phyloP scores from a whole-genome alignment of 1,140 invertebrate species.

The Diabrotica undecimpunctata region DNA sequence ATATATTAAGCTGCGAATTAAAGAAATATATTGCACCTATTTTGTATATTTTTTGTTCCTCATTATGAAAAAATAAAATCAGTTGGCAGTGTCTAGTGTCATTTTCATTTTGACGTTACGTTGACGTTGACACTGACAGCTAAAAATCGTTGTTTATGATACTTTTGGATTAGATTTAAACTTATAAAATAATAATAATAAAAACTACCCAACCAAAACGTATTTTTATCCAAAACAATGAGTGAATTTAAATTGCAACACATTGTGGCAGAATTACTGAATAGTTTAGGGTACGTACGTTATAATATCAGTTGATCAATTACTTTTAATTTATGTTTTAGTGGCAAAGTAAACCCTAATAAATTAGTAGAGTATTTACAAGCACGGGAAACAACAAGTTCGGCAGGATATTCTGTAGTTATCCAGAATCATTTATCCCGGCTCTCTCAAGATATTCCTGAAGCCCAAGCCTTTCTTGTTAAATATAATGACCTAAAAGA shows the following conservation, averaged over 20 bases:
- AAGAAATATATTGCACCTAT: no score
- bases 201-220: no score
- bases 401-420: slow-evolving; percentile 34
- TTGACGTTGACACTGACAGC: neutral
- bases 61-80: no score
- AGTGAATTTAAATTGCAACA: slow-evolving; percentile 55
- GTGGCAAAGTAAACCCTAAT: slow-evolving; percentile 47
- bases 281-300: slow-evolving; percentile 47
- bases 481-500: slow-evolving; percentile 55
- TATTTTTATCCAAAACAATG: slow-evolving; percentile 41
- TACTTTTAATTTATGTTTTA: slow-evolving; percentile 35
- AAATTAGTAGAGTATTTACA: slow-evolving; percentile 52
- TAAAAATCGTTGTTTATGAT: neutral
- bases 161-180: neutral
- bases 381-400: slow-evolving; percentile 42
- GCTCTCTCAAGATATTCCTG: slow-evolving; percentile 47
- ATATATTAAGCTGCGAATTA: no score
- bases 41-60: no score
- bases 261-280: slow-evolving; percentile 50
- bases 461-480: slow-evolving; percentile 49
- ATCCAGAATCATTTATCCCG: slow-evolving; percentile 39
- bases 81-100: no score
- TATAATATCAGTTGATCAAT: slow-evolving; percentile 17
- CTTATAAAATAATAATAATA: neutral
- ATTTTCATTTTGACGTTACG: no score